Percentiles rank a stretch among this genome's conserved stretches.
Conservation (phyloP, 2,113 vertebrate genomes). For the Paracyprichromis sp. region DNA sequence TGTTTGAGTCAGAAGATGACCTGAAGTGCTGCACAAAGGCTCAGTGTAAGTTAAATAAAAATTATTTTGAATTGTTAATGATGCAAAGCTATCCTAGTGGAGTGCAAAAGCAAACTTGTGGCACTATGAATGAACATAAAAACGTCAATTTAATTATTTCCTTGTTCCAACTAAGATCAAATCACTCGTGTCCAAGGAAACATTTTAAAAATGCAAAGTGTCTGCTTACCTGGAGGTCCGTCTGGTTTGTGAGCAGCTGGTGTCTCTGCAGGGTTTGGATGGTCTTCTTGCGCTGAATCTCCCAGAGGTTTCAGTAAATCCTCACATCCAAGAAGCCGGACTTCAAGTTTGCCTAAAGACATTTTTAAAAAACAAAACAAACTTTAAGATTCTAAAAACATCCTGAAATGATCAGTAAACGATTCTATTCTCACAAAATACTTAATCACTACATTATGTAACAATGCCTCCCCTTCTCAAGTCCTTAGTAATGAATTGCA, state of each 20-base stretch:
- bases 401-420: background rate
- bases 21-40: background rate
- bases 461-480: background rate
- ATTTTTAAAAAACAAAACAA: background rate
- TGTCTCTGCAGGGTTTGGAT: background rate
- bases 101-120: rapidly evolving
- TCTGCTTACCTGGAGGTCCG: background rate
- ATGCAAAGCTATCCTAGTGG: background rate
- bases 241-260: background rate
- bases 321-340: conserved; percentile 58
- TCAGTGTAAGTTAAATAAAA: background rate
- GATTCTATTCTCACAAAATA: background rate
- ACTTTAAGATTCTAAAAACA: background rate
- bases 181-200: background rate
- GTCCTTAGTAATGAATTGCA: background rate
- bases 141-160: background rate
- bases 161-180: background rate
- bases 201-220: background rate
- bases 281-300: background rate
- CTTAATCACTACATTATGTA: background rate
- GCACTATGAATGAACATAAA: background rate
- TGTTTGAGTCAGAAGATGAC: background rate
- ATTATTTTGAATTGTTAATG: background rate
- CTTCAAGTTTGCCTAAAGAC: conserved; percentile 53
- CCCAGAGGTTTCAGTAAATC: conserved; percentile 29